phyloP scores from a whole-genome alignment of 2,797 vertebrate species.

The Strix occidentalis region DNA sequence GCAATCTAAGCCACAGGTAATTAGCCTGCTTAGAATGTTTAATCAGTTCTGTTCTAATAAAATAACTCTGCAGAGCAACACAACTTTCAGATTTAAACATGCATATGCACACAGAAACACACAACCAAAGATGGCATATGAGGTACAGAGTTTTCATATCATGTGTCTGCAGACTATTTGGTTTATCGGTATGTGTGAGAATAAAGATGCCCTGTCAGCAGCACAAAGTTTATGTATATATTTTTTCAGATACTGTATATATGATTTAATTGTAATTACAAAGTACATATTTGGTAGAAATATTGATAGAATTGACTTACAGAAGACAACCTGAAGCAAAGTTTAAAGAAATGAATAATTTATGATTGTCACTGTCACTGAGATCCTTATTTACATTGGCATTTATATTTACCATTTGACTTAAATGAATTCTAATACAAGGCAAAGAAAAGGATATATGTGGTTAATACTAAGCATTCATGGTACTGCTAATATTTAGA shows the following conservation, averaged over 20 bases:
- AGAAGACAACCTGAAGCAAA: not conserved
- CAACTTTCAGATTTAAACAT: not conserved
- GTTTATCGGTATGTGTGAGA: not conserved
- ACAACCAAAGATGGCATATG: not conserved
- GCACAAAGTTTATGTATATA: not conserved
- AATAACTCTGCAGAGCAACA: not conserved
- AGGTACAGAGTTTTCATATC: not conserved
- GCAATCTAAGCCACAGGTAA: not conserved
- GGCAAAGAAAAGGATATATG: not conserved
- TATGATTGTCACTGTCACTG: not conserved
- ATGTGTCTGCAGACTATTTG: not conserved
- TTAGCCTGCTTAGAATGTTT: not conserved
- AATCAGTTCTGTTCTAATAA: not conserved
- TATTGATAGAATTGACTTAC: not conserved
- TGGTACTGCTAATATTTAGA: not conserved
- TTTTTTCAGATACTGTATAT: not conserved
- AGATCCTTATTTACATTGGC: not conserved
- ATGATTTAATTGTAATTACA: not conserved
- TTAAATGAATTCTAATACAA: not conserved
- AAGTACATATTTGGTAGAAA: not conserved
- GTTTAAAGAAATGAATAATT: not conserved
- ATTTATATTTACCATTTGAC: not conserved
- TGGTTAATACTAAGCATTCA: not conserved
- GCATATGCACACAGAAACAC: not conserved
- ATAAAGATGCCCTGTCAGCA: not conserved